Base-by-base conservation (phyloP, 2,888 invertebrate genomes). In the Odontocolon sp. region DNA sequence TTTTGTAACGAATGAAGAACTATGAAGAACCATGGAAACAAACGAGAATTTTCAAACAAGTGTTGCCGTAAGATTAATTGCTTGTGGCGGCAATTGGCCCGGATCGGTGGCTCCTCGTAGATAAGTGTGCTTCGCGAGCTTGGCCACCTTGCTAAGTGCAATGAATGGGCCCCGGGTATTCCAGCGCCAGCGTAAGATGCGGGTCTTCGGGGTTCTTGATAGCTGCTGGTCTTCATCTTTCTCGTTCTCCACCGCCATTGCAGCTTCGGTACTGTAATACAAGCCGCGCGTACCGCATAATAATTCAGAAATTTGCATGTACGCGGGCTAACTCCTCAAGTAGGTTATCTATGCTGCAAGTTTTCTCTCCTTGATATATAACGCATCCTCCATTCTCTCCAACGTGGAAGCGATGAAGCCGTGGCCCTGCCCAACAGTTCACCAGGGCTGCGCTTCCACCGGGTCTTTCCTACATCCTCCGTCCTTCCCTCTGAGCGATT, bases 291-390 rank as follows among this genome's bases (percentile, higher is more conserved):
- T 61, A 81, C 83, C 83, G 88, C 87, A 89, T 90, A 90, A 90
- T 90, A 90, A 90, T 89, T 90, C 88, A 88, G 85, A 88, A 90
- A 90, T 90, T 90, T 90, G 89, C 90, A 90, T 90, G 86, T 89
- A 90, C 90, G 89, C 90, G 89, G 88, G 88, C 87, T 89, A 90
- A 90, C 90, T 90, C 88, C 86, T 89, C 90, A 90, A 90, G 90
- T 90, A 90, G 90, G 90, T 90, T 90, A 90, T 90, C 89, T 90
- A 90, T 87, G 88, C 87, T 87, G 84, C 84, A 89, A 89, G 87
- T 86, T 89, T 88, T 88, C 87, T 82, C 68, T 64, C 31, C 77
- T 76, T 82, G 80, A 80, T 80, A 82, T 83, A 83, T 82, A 81
- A 73, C 77, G 75, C 77, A 74, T 78, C 70, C 61, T 40, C 75